Conservation (phyloP, 2,113 vertebrate species). For the Actenoides hombroni region DNA sequence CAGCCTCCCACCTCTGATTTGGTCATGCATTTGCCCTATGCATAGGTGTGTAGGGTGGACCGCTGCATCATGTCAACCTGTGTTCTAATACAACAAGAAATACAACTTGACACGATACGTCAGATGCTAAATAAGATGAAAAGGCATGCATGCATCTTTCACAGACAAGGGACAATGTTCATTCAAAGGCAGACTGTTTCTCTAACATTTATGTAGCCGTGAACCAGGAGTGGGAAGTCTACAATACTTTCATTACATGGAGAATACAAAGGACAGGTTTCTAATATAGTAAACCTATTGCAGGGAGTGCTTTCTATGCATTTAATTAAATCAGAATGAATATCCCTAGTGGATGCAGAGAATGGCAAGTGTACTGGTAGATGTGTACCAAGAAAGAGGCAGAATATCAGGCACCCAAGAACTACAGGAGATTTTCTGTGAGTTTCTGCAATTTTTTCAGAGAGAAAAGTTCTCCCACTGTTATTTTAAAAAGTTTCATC, state of each 20-base stretch:
- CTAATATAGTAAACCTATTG: neutral
- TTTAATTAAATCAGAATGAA: neutral
- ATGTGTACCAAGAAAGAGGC: neutral
- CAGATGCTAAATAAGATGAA: neutral
- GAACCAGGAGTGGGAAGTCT: neutral
- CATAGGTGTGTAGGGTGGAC: neutral
- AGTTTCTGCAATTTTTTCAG: neutral
- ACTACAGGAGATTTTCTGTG: neutral
- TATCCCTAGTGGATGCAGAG: neutral
- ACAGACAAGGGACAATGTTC: neutral
- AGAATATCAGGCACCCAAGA: neutral
- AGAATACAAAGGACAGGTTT: neutral
- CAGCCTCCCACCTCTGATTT: neutral
- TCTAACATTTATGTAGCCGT: neutral
- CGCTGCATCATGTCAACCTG: neutral
- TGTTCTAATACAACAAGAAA: neutral
- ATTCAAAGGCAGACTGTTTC: neutral
- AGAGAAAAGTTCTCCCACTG: neutral
- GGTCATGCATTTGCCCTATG: neutral
- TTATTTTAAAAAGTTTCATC: neutral
- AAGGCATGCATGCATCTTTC: neutral
- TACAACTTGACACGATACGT: neutral
- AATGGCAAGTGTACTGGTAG: neutral
- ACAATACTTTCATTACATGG: neutral
- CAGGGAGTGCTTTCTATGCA: neutral